Base-by-base conservation (phyloP, 2,797 vertebrate genomes). In the Sebastiscus albofasciatus region DNA sequence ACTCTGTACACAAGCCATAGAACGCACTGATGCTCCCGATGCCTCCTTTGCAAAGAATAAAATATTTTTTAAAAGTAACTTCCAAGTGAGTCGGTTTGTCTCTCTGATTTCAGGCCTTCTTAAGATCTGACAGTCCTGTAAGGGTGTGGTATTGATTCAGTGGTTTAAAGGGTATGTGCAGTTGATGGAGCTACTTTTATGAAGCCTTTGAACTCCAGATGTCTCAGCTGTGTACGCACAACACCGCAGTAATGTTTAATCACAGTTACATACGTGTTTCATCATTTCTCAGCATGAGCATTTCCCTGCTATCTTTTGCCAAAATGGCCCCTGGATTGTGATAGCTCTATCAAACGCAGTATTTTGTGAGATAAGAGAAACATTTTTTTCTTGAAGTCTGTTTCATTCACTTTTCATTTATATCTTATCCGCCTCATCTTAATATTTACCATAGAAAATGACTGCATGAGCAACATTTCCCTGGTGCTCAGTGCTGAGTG, bases 21-120 rank as follows among this genome's bases (percentile, higher is more conserved):
- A 91, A 94, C 89, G 87, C 91, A 90, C 91, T 89, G 94, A 94
- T 90, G 85, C 92, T 93, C 93, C 88, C 81, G 75, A 92, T 94
- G 94, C 90, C 92, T 94, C 93, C 90, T 94, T 94, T 95, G 90
- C 93, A 92, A 91, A 92, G 85, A 94, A 94, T 93, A 94, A 95
- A 93, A 80, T 87, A 86, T 92, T 89, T 94, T 91, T 91, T 59
- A 72, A 90, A 92, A 89, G 82, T 36, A 67, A 29, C 18, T 4
- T 1, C 20, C 20, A 46, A 36, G 55, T 27, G 74, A 79, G 52
- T 80, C 36, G 22, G 58, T 81, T 20, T 56, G 39, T 82, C 56
- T 88, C 16, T 81, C 16, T 80, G 67, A 31, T 69, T 80, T 75
- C 29, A 26, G 52, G 18, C 56, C 73, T 49, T 12, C n/a, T 31